These are phyloP conservation scores for Chionoecetes opilio DNA, from an alignment of 1,140 invertebrate genomes.

Conservation along the genomic window DNA sequence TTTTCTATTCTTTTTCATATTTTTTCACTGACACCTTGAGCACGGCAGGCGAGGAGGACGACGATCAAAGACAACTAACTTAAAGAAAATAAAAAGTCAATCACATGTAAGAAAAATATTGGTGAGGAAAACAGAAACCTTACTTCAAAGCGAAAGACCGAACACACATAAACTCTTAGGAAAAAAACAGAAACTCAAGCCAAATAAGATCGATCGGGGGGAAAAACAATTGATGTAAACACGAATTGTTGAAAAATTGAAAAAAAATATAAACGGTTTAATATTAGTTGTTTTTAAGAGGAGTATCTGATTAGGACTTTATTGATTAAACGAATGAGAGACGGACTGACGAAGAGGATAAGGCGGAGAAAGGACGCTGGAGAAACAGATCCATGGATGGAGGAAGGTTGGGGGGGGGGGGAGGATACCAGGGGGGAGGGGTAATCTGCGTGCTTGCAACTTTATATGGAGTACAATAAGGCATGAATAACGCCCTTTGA, in stretches of 20 bases:
- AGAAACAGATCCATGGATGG: background rate
- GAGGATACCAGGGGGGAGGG: background rate
- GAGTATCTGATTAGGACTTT: background rate
- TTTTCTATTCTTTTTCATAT: too few species aligned
- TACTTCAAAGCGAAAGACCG: too few species aligned
- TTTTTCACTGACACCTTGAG: background rate
- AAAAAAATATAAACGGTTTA: too few species aligned
- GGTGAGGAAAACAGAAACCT: too few species aligned
- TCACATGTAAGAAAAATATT: too few species aligned
- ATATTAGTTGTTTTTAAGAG: background rate
- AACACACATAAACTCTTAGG: background rate
- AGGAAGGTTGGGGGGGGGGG: background rate
- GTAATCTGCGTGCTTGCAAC: constrained; percentile 73
- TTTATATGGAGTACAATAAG: background rate
- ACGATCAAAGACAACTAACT: background rate
- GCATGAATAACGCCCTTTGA: too few species aligned
- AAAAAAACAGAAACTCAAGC: constrained; percentile 17
- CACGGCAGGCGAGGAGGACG: background rate
- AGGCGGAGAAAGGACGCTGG: background rate
- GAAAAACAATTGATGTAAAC: too few species aligned
- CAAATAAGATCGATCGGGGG: too few species aligned
- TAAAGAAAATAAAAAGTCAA: too few species aligned
- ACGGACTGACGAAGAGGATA: background rate
- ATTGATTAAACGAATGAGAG: background rate
- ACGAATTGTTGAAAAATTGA: too few species aligned